Conservation (phyloP, 2,888 invertebrate genomes). For the Stenoptilia bipunctidactyla region DNA sequence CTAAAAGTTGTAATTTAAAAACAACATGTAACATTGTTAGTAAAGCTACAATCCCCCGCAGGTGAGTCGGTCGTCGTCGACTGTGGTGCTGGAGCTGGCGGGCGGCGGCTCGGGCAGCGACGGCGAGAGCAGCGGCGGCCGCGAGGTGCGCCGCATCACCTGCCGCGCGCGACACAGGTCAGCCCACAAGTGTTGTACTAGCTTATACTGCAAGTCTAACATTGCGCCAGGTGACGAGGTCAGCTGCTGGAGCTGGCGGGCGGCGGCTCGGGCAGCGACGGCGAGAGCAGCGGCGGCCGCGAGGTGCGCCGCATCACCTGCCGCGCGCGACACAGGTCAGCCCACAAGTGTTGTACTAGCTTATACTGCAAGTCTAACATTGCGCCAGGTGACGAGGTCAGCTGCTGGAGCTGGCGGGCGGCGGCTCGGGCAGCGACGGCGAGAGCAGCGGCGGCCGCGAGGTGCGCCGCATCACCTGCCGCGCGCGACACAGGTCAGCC, state of each 20-base stretch:
- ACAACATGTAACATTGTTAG: too few species aligned
- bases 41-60: too few species aligned
- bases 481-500: slow-evolving; percentile 53
- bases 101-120: slow-evolving; percentile 65
- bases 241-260: slow-evolving; percentile 46
- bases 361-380: too few species aligned
- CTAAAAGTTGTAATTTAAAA: too few species aligned
- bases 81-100: slow-evolving; percentile 42
- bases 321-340: slow-evolving; percentile 51
- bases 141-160: slow-evolving; percentile 74
- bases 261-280: slow-evolving; percentile 69
- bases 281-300: slow-evolving; percentile 75
- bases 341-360: too few species aligned
- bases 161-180: slow-evolving; percentile 50
- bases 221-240: too few species aligned
- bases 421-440: slow-evolving; percentile 71
- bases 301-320: slow-evolving; percentile 74
- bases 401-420: slow-evolving; percentile 43
- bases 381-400: too few species aligned
- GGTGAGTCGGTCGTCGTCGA: slow-evolving; percentile 57
- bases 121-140: slow-evolving; percentile 75
- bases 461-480: slow-evolving; percentile 70
- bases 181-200: too few species aligned
- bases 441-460: slow-evolving; percentile 77
- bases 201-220: too few species aligned